phyloP scores from a whole-genome alignment of 2,888 invertebrate genomes.

The Eurois occulta region DNA sequence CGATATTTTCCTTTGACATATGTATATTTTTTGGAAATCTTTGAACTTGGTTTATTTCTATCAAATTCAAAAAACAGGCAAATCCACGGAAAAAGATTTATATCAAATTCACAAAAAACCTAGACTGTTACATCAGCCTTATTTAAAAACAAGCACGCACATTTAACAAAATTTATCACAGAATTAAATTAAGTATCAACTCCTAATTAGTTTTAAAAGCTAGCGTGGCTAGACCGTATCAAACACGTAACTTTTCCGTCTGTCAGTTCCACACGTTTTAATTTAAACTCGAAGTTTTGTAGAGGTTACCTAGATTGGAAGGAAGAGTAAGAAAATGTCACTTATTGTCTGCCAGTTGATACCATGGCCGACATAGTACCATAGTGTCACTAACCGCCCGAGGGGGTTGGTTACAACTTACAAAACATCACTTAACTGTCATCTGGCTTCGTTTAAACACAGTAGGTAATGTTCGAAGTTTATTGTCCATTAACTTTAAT shows the following conservation, averaged over 20 bases:
- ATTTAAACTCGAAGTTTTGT: constrained; percentile 5
- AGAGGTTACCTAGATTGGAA: constrained; percentile 7
- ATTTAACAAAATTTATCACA: background rate
- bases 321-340: background rate
- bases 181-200: background rate
- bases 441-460: background rate
- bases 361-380: constrained; percentile 22
- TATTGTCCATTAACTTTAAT: constrained; percentile 1
- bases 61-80: background rate
- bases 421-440: constrained; percentile 20
- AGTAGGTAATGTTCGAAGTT: constrained; percentile 31
- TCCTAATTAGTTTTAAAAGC: constrained; percentile 1
- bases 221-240: constrained; percentile 9
- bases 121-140: background rate
- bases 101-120: background rate
- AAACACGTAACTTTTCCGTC: background rate
- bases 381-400: background rate
- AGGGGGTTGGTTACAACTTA: constrained; percentile 10
- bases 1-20: background rate
- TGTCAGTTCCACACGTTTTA: background rate
- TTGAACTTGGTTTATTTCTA: background rate
- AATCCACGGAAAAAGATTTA: background rate
- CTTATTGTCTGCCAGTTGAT: constrained; percentile 7
- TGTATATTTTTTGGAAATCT: background rate
- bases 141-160: constrained; percentile 21